Evolutionary conservation across 2,113 vertebrate species (phyloP), one percentile per base, ranked within the genome.

Genomic region (Heterotis niloticus): DNA sequence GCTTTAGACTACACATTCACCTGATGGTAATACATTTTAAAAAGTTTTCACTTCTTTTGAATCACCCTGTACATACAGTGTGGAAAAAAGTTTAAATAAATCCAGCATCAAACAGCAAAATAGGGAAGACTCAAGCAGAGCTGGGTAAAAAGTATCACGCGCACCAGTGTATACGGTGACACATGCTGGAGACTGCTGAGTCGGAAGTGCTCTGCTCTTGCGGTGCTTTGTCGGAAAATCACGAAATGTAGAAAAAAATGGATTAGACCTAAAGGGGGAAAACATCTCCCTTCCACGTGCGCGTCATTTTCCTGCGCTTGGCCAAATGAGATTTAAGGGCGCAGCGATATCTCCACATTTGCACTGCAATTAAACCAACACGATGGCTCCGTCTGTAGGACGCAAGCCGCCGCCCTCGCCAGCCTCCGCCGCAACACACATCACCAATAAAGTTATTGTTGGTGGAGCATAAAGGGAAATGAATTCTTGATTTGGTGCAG

Each of bases 401-500:
- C 29, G 69, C 67, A 12, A 66, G 29, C 44, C 10, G 54, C 54
- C 1, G 57, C 54, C 16, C 70, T 24, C 24, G 54, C 23, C 17
- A 52, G 13, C 5, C 20, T 54, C 74, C 62, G 67, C 17, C 34
- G 68, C 65, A 72, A 67, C 67, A 80, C 78, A 54, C 28, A 65
- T 77, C 74, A 72, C 34, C 65, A 79, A 69, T 28, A 79, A 64
- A n/a, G 77, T 69, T 82, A 73, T 65, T 78, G 17, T 78, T 70
- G 52, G 78, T 71, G 29, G 69, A 80, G 78, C 80, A 67, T 80
- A 81, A 81, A 59, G 77, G 67, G 64, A 64, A 28, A 29, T 65
- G 78, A 83, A 84, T 79, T 82, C 78, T 79, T 77, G 83, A 82
- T 84, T 82, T 82, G 75, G 54, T 82, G 73, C 68, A 70, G 67